Evolutionary conservation across 2,797 vertebrate species (phyloP).

Genomic region (Rhynchotus rufescens): DNA sequence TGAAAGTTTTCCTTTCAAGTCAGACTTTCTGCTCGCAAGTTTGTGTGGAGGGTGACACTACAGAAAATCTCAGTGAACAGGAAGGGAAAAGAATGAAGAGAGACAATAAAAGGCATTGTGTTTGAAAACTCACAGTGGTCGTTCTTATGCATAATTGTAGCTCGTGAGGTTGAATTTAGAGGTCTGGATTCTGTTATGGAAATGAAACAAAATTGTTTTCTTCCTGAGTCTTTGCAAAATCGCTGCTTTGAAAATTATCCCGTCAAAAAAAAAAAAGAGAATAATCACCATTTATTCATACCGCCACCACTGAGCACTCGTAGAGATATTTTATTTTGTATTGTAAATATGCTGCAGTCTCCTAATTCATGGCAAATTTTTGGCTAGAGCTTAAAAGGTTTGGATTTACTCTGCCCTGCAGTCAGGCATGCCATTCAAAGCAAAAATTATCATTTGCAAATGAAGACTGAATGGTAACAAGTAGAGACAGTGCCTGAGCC

Average conservation of each 20-base stretch:
- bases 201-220: constrained; percentile 95
- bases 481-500: constrained; percentile 32
- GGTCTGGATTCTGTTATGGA: constrained; percentile 91
- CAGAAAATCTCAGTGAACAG: constrained; percentile 42
- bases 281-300: constrained; percentile 82
- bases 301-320: constrained; percentile 16
- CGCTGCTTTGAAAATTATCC: constrained; percentile 86
- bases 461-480: constrained; percentile 60
- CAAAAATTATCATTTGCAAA: constrained; percentile 70
- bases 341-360: constrained; percentile 73
- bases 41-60: constrained; percentile 42
- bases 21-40: neutral
- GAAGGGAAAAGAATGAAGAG: constrained; percentile 75
- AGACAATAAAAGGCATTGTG: constrained; percentile 69
- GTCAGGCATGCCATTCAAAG: constrained; percentile 72
- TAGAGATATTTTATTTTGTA: constrained; percentile 66
- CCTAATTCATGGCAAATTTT: constrained; percentile 83
- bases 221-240: constrained; percentile 88
- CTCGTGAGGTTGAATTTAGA: constrained; percentile 45
- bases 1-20: constrained; percentile 25
- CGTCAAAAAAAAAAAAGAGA: constrained; percentile 78
- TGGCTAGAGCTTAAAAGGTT: constrained; percentile 84
- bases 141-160: constrained; percentile 55
- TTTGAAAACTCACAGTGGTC: constrained; percentile 18
- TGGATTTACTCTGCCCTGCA: constrained; percentile 75